Base-by-base conservation (phyloP, 2,888 invertebrate species). In the Heteropelma amictum region DNA sequence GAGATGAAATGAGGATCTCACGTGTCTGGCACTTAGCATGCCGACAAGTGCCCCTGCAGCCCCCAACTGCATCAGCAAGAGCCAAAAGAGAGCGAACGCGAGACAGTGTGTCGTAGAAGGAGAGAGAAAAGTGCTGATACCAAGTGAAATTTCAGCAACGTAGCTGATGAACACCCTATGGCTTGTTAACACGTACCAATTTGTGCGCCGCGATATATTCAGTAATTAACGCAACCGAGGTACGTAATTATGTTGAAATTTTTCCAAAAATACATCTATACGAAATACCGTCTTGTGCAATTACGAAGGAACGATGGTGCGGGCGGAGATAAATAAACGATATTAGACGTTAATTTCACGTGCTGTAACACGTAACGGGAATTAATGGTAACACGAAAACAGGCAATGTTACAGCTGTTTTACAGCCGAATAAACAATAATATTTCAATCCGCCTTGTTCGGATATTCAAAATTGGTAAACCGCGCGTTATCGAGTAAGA, bases 11-110 rank as follows among this genome's bases (percentile, higher is more conserved):
- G 61, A 61, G 63, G 56, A 42, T 61, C 75, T 63, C 58, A 64
- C 76, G 61, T 72, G 69, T 70, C 69, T 72, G 49, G 73, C 69
- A 70, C 76, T 73, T 76, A 65, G 73, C 72, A 47, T 58, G 54
- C 65, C 69, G 64, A 70, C 69, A 54, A 76, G 76, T 69, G 72
- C n/a, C n/a, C n/a, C n/a, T n/a, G 68, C 69, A 72, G 76, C 72
- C 76, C n/a, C 60, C 72, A 76, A 67, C 71, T 72, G 68, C 75
- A 76, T 76, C 75, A 72, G 71, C 71, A 68, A 71, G 63, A 58
- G 65, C 70, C 54, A 56, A 68, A 54, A 67, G 56, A 38, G 38
- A 68, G 56, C 47, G 45, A 38, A 26, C 38, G 42, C 30, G 40
- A 12, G 53, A 64, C 14, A n/a, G 38, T 2, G 49, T 38, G 23